Evolutionary conservation across 1,140 invertebrate genomes (phyloP), one percentile per base, ranked within the genome.

Genomic region (Conus ventricosus): DNA sequence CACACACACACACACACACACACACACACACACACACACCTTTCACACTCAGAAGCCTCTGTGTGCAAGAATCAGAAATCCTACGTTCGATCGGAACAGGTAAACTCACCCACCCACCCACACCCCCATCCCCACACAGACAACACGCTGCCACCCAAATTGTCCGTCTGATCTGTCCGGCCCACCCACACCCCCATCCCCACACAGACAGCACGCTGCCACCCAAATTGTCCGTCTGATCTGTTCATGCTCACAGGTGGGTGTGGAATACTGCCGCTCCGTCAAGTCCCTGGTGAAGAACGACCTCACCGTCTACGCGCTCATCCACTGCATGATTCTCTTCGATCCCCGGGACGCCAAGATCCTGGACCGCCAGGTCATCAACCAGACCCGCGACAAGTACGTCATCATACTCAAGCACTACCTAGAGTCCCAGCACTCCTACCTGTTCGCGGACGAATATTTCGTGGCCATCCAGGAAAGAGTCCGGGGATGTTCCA

Each of bases 351-450:
- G 98, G 83, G 95, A 98, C 84, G 96, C 97, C 2, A 96, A 97
- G 91, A 96, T 98, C 10, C 96, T 98, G 82, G 97, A 98, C 94
- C 96, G 96, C 54, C 97, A 98, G 93, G 97, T 97, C 39, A 89
- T 94, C 6, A 92, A 94, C 17, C 91, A 94, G 87, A 91, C 93
- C 94, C 98, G 99, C 96, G 97, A 98, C 95, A 97, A 97, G 15
- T 99, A 99, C 95, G 98, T 98, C 94, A 97, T 98, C 95, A 96
- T 99, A 76, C 96, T 99, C 13, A 96, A 97, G 92, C 96, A 98
- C 88, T 99, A 98, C 95, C 95, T 99, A 63, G 97, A 98, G 94
- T 97, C 97, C 91, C 96, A 97, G 55, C 97, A 97, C 95, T 96
- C 91, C 23, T 95, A 90, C 83, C 75, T 71, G 8, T 84, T 89